Evolutionary conservation across 2,888 invertebrate genomes (phyloP), one percentile per base, ranked within the genome.

Genomic region (Tyria jacobaeae): DNA sequence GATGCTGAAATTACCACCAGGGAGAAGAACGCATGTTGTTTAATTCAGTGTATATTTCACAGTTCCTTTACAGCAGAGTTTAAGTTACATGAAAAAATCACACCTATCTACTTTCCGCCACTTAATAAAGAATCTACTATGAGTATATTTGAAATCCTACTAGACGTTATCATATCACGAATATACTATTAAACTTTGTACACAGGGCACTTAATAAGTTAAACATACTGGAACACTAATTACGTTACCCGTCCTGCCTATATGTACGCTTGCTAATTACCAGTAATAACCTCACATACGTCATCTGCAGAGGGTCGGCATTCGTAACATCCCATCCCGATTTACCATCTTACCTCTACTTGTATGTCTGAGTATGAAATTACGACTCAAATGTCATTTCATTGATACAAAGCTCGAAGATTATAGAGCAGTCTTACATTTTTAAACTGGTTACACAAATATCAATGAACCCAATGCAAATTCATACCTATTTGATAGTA

Each of bases 241-340:
- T 75, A 76, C 66, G 70, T 79, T 74, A 72, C 69, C 73, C 71
- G 58, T 34, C 58, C 63, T 70, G 50, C 74, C 70, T 76, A 73
- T 75, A 72, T 71, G 67, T 77, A 75, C 71, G 74, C 75, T 75
- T 82, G 80, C 84, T 89, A 88, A 90, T 90, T 88, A 84, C 85
- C 81, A 74, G 76, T 89, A 89, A 90, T 91, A 87, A 84, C 85
- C 82, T 72, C 78, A 68, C 83, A 84, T 88, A 85, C 86, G 85
- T 90, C 88, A 88, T 82, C 84, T 76, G 75, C 72, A 73, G 79
- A 81, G 85, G 82, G 84, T 81, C 75, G 71, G 79, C 80, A 75
- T 82, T 81, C 75, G 70, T 66, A 73, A 76, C 79, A 71, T 77
- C 77, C 77, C 79, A 71, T 77, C 77, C 77, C 75, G n/a, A 57